Percentiles rank a stretch among this genome's conserved stretches.
These are phyloP conservation scores for Lindbergichthys nudifrons DNA, from an alignment of 2,797 vertebrate genomes.

Conservation along the genomic window DNA sequence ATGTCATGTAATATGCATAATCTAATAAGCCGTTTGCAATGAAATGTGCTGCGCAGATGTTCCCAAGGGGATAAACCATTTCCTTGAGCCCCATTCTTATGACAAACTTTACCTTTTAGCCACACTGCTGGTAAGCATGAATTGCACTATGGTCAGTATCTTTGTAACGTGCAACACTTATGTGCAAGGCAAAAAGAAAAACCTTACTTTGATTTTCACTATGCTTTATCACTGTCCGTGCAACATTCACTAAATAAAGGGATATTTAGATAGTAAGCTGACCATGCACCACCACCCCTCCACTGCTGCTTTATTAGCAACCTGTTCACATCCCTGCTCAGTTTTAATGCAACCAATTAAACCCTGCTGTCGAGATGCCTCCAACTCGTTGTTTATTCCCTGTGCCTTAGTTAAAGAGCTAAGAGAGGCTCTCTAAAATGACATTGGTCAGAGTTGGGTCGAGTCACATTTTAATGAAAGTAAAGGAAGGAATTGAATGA, in stretches of 20 bases:
- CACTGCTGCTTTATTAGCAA: constrained; percentile 37
- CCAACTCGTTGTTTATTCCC: constrained; percentile 26
- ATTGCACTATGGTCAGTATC: not conserved
- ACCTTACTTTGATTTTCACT: constrained; percentile 19
- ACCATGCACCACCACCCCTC: constrained; percentile 1
- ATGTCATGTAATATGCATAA: constrained; percentile 61
- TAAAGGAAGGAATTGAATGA: not conserved
- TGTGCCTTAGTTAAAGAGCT: constrained; percentile 23
- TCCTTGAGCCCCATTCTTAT: constrained; percentile 8
- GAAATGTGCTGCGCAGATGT: constrained; percentile 46
- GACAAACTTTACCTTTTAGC: constrained; percentile 23
- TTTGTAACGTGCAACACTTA: not conserved
- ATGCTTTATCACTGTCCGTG: constrained; percentile 3
- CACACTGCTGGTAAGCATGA: constrained; percentile 2
- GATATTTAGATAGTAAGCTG: constrained; percentile 16
- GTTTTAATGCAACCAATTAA: constrained; percentile 54
- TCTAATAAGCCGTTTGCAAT: constrained; percentile 60
- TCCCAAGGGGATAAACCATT: constrained; percentile 38
- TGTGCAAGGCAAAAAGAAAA: not conserved
- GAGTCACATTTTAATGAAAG: not conserved
- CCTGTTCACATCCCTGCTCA: constrained; percentile 21
- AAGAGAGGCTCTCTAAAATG: constrained; percentile 21
- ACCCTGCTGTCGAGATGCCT: constrained; percentile 37
- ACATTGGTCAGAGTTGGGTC: not conserved
- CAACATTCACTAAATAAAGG: not conserved